These are phyloP conservation scores for Balanococcus diminutus DNA, from an alignment of 2,888 invertebrate species.

Conservation along the genomic window DNA sequence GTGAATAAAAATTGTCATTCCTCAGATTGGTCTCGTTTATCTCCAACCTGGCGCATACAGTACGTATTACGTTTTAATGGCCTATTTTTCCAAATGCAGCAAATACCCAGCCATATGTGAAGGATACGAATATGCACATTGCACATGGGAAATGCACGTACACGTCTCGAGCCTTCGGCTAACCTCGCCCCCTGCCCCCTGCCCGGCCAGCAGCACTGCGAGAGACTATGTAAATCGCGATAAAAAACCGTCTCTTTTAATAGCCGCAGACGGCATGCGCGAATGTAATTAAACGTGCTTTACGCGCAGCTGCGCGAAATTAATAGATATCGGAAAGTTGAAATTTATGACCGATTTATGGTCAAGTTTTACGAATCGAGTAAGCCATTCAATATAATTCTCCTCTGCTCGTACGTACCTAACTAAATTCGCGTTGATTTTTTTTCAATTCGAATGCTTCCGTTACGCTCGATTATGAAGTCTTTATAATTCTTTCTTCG, in stretches of 20 bases:
- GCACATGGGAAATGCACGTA: background rate
- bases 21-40: no score
- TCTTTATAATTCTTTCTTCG: background rate
- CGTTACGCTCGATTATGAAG: background rate
- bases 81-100: no score
- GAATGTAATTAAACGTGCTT: slow-evolving; percentile 53
- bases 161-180: background rate
- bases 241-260: slow-evolving; percentile 34
- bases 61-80: background rate
- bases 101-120: no score
- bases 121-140: background rate
- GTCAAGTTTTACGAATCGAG: slow-evolving; percentile 45
- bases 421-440: background rate
- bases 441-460: background rate
- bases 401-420: background rate
- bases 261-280: slow-evolving; percentile 50
- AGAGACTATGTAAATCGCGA: slow-evolving; percentile 30
- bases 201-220: no score
- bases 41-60: background rate
- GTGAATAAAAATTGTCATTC: no score
- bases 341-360: slow-evolving; percentile 52
- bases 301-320: slow-evolving; percentile 51
- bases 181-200: no score
- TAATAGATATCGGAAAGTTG: slow-evolving; percentile 51
- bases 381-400: no score